Evolutionary conservation across 1,140 invertebrate species (phyloP).

Genomic region (Gerris buenoi): DNA sequence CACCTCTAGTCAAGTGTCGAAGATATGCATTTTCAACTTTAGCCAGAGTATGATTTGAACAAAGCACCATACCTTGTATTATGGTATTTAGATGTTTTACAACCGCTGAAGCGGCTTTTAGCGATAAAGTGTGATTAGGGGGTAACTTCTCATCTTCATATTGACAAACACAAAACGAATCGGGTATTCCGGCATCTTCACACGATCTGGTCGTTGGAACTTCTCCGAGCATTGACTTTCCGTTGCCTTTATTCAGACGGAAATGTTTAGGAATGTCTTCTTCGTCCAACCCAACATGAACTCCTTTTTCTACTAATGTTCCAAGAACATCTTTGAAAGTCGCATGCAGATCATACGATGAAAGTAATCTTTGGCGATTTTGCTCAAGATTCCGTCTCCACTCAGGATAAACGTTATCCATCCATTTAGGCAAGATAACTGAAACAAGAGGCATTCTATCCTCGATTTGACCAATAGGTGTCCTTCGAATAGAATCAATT

Average conservation of each 20-base stretch:
- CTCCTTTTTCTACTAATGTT: constrained; percentile 4
- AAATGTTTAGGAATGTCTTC: constrained; percentile 20
- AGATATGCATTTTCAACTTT: constrained; percentile 14
- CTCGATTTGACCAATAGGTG: constrained; percentile 38
- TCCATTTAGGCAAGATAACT: constrained; percentile 34
- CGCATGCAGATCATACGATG: constrained; percentile 33
- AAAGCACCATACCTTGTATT: constrained; percentile 39
- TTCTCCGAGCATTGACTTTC: constrained; percentile 22
- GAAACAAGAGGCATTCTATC: constrained; percentile 40
- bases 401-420: constrained; percentile 28
- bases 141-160: constrained; percentile 16
- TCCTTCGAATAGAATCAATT: constrained; percentile 35
- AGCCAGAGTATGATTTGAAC: constrained; percentile 24
- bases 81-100: constrained; percentile 45
- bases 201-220: constrained; percentile 32
- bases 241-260: constrained; percentile 8
- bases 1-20: constrained; percentile 4
- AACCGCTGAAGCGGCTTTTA: constrained; percentile 36
- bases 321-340: constrained; percentile 16
- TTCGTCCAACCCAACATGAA: background rate
- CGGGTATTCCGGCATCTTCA: constrained; percentile 31
- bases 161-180: constrained; percentile 35
- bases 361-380: constrained; percentile 32
- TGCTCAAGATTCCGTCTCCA: constrained; percentile 27
- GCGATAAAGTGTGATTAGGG: constrained; percentile 11